Evolutionary conservation across 2,113 vertebrate genomes (phyloP).

Genomic region (Anthoscopus minutus): DNA sequence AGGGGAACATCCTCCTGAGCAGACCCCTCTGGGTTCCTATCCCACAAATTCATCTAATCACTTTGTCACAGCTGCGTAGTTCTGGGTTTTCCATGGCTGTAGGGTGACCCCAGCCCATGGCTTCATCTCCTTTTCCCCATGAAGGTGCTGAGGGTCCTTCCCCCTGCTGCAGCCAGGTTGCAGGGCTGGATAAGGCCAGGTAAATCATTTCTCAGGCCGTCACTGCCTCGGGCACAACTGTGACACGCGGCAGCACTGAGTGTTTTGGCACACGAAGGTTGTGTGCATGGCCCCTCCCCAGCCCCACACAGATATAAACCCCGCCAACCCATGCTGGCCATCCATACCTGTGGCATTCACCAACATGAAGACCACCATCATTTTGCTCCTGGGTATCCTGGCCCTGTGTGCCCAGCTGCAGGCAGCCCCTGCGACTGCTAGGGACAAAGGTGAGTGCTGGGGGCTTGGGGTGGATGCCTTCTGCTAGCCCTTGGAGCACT

Average conservation of each 20-base stretch:
- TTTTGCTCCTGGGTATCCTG: slow-evolving; percentile 10
- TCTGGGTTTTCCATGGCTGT: neutral
- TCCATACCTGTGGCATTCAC: neutral
- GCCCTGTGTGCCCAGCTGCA: neutral
- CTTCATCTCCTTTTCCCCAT: neutral
- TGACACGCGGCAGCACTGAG: neutral
- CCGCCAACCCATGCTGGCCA: accelerated
- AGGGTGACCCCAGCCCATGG: neutral
- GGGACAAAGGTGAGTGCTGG: neutral
- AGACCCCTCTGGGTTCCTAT: neutral
- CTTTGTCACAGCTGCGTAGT: neutral
- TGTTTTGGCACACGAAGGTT: neutral
- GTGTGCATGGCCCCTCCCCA: neutral
- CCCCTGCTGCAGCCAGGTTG: neutral
- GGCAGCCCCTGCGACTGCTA: accelerated
- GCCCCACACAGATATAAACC: neutral
- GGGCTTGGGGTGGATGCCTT: neutral
- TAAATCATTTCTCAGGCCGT: slow-evolving; percentile 49
- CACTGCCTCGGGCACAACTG: slow-evolving; percentile 5
- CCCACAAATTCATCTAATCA: neutral
- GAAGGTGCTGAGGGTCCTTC: neutral
- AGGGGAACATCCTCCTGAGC: neutral
- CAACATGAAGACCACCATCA: neutral
- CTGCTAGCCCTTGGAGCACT: neutral
- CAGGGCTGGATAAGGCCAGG: neutral